phyloP scores from a whole-genome alignment of 2,888 invertebrate genomes.

The Petrophora chlorosata region DNA sequence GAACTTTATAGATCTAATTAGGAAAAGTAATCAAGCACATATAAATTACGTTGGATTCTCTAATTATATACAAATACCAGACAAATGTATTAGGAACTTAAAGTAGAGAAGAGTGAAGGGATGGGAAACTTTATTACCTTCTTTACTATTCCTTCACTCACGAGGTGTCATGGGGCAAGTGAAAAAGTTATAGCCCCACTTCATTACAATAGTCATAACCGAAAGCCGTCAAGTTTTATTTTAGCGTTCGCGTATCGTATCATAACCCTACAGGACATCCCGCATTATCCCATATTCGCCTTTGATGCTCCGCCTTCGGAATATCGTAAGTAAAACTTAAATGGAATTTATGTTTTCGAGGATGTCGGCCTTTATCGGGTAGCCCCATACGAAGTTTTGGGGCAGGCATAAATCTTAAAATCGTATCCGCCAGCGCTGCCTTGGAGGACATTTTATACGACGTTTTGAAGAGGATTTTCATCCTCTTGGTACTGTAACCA shows the following conservation, averaged over 20 bases:
- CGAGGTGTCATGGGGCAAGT: slow-evolving; percentile 18
- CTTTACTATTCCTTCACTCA: slow-evolving; percentile 6
- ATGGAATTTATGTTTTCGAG: slow-evolving; percentile 49
- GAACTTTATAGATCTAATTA: too few species aligned
- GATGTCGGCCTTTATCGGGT: slow-evolving; percentile 52
- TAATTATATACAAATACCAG: too few species aligned
- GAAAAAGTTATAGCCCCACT: slow-evolving; percentile 24
- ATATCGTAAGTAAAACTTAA: slow-evolving; percentile 39
- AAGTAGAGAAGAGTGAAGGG: neutral
- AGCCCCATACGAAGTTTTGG: slow-evolving; percentile 53
- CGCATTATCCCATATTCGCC: slow-evolving; percentile 25
- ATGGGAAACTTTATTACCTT: neutral
- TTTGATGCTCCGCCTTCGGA: slow-evolving; percentile 25
- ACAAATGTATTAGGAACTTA: too few species aligned
- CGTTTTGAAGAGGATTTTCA: slow-evolving; percentile 47
- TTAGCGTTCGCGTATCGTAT: slow-evolving; percentile 29
- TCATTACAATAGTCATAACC: slow-evolving; percentile 26
- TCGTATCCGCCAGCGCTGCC: slow-evolving; percentile 48
- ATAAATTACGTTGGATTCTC: too few species aligned
- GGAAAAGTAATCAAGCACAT: too few species aligned
- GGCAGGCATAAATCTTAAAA: slow-evolving; percentile 57
- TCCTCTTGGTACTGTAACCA: slow-evolving; percentile 34
- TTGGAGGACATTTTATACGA: slow-evolving; percentile 54
- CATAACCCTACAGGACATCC: slow-evolving; percentile 27
- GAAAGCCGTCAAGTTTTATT: slow-evolving; percentile 30